Evolutionary conservation across 2,797 vertebrate genomes (phyloP).

Genomic region (Eidolon dupreanum): DNA sequence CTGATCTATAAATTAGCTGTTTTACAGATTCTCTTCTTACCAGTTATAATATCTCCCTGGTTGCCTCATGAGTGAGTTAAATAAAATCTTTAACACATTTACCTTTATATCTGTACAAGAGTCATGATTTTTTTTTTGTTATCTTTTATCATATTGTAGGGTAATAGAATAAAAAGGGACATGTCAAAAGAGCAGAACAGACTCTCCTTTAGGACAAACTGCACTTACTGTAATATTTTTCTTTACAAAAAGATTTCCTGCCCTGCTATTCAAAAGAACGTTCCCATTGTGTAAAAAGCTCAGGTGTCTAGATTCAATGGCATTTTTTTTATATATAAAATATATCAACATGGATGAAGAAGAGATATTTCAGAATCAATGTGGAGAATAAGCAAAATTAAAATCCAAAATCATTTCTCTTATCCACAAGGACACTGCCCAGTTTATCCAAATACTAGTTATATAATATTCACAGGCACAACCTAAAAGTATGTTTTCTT

Average conservation of each 20-base stretch:
- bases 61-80: not conserved
- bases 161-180: not conserved
- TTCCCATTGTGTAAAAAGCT: not conserved
- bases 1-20: not conserved
- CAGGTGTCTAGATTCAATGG: not conserved
- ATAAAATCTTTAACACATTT: not conserved
- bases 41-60: not conserved
- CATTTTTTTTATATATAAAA: not conserved
- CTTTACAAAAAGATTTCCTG: not conserved
- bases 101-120: not conserved
- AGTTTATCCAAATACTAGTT: not conserved
- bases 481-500: not conserved
- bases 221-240: not conserved
- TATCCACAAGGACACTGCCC: not conserved
- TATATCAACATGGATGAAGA: not conserved
- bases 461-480: not conserved
- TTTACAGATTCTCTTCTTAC: not conserved
- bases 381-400: constrained; percentile 14
- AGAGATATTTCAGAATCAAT: not conserved
- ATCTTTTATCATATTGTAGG: not conserved
- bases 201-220: not conserved
- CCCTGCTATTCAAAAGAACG: not conserved
- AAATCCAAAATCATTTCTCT: not conserved
- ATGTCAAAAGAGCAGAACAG: not conserved
- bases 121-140: not conserved